Percentiles rank a stretch among this genome's conserved stretches.
Evolutionary conservation across 2,113 vertebrate species (phyloP).

Genomic region (Semnopithecus entellus): DNA sequence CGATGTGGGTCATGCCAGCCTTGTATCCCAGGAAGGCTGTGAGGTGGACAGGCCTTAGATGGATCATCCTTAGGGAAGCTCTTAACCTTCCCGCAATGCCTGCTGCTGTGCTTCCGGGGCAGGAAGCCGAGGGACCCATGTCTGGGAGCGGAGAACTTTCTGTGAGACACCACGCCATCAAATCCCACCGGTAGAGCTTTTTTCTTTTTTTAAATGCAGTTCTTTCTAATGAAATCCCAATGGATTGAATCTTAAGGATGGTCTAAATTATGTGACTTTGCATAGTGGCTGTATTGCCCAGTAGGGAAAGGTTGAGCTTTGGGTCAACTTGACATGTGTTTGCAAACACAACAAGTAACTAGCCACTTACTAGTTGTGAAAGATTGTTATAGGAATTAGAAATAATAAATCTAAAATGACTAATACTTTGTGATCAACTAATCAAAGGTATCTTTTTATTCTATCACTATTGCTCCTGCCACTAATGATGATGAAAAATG

Average conservation of each 20-base stretch:
- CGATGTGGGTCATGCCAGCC: too few species aligned
- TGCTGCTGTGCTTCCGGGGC: too few species aligned
- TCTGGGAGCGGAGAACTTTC: too few species aligned
- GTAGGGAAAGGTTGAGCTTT: not conserved
- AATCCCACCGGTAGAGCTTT: too few species aligned
- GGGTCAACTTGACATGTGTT: not conserved
- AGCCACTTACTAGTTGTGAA: not conserved
- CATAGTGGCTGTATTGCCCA: not conserved
- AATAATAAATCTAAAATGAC: not conserved
- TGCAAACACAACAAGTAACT: not conserved
- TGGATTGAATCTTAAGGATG: not conserved
- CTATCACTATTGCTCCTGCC: too few species aligned
- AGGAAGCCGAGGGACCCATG: too few species aligned
- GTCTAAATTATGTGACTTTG: not conserved
- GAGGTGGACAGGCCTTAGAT: too few species aligned
- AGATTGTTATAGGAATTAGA: not conserved
- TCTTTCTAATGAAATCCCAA: not conserved
- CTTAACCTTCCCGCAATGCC: too few species aligned
- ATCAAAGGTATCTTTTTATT: not conserved
- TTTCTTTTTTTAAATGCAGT: accelerated
- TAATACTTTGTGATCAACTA: not conserved
- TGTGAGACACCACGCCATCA: too few species aligned
- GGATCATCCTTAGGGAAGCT: too few species aligned
- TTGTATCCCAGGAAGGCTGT: too few species aligned
- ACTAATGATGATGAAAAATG: not conserved